These are phyloP conservation scores for Oryctes rhinoceros DNA, from an alignment of 1,140 invertebrate genomes.

Conservation along the genomic window DNA sequence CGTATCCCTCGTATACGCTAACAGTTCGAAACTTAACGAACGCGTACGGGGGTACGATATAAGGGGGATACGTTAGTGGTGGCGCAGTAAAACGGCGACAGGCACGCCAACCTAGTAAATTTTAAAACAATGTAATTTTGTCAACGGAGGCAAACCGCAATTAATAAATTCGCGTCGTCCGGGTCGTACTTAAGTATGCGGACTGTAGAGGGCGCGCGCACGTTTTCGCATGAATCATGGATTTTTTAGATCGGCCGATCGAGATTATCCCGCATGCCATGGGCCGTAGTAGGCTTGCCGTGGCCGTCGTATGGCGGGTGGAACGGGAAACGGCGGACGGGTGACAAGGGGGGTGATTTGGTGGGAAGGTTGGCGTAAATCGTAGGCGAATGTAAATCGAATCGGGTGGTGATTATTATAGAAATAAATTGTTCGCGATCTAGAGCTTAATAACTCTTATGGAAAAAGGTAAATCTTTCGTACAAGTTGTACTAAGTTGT, in stretches of 20 bases:
- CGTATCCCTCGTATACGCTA: background rate
- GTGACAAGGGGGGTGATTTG: background rate
- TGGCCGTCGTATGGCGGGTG: background rate
- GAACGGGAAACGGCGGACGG: no score
- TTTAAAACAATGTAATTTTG: conserved; percentile 36
- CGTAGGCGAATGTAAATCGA: background rate
- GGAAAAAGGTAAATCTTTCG: no score
- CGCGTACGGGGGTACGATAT: background rate
- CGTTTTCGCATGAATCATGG: conserved; percentile 29
- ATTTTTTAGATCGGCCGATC: conserved; percentile 26
- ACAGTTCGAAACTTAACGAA: conserved; percentile 1
- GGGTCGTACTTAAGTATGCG: conserved; percentile 3
- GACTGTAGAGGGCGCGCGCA: background rate
- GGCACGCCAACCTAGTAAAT: conserved; percentile 22
- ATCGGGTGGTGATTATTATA: background rate
- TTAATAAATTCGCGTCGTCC: conserved; percentile 29
- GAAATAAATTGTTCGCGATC: background rate
- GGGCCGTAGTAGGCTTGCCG: background rate
- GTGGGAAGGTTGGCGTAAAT: conserved; percentile 1
- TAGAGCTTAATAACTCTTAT: background rate
- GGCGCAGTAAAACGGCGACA: conserved; percentile 24
- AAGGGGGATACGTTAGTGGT: no score
- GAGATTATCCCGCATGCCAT: conserved; percentile 11
- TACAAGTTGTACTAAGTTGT: no score
- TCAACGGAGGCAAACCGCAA: conserved; percentile 22